Percentiles rank a stretch among this genome's conserved stretches.
phyloP scores from a whole-genome alignment of 2,888 invertebrate genomes.

The Himalopsyche japonica region DNA sequence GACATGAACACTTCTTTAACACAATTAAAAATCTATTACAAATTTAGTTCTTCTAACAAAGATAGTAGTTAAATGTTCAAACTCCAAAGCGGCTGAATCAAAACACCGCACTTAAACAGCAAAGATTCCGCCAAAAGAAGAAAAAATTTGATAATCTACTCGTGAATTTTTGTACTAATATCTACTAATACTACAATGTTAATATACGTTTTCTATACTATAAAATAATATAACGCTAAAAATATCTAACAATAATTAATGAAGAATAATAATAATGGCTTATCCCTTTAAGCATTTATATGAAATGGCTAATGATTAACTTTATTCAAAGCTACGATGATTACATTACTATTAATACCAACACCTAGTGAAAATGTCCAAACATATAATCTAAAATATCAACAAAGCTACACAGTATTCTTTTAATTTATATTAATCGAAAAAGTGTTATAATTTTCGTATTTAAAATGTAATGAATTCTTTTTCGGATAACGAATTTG shows the following conservation, averaged over 20 bases:
- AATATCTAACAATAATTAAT: constrained; percentile 13
- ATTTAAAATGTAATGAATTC: too few species aligned
- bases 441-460: too few species aligned
- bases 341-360: not conserved
- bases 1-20: too few species aligned
- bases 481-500: too few species aligned
- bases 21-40: too few species aligned
- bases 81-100: not conserved
- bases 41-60: too few species aligned
- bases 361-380: not conserved
- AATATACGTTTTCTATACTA: constrained; percentile 4
- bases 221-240: constrained; percentile 7
- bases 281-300: not conserved
- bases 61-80: not conserved
- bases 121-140: not conserved
- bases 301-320: constrained; percentile 18
- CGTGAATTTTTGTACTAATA: constrained; percentile 35
- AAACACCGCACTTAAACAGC: not conserved
- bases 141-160: constrained; percentile 1
- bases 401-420: not conserved
- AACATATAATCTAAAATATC: not conserved
- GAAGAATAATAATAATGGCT: not conserved
- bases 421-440: too few species aligned
- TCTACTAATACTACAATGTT: constrained; percentile 26
- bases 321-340: not conserved